Evolutionary conservation across 2,888 invertebrate species (phyloP), one percentile per base, ranked within the genome.

Genomic region (Cabera pusaria): DNA sequence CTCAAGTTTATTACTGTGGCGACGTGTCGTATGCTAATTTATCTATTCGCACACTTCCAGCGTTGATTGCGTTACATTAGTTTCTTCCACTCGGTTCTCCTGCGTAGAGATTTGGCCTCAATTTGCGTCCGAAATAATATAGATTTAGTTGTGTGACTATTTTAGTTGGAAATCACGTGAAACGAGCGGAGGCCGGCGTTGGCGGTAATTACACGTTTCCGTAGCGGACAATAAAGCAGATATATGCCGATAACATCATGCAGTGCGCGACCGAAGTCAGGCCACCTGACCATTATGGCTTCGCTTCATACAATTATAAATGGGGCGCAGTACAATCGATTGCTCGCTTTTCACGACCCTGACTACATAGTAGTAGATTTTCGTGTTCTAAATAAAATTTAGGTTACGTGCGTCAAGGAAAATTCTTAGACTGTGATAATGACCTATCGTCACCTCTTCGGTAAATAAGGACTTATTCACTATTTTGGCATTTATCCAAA

Each of bases 1-100:
- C 70, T 72, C 64, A 68, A 69, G 72, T 72, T 73, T 75, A 70
- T 78, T 75, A 67, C 62, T 65, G 61, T 51, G 61, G 64, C 56
- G 60, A 70, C 66, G 41, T 50, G 62, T 65, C 66, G 59, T 67
- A 66, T 62, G 71, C 67, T 69, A 69, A 71, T 71, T 68, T 63
- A 64, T 67, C 60, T 56, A 49, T 54, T 51, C 48, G 24, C 47
- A 47, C 47, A 55, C 51, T 54, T 48, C 40, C 29, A 31, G 26
- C 26, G 23, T 6, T 21, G 31, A 26, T 38, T 49, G 29, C 22
- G 34, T 36, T 52, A 54, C 51, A 23, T 59, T 51, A 47, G 53
- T 29, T 51, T 61, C 52, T 56, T 54, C 57, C 56, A 53, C 48
- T 53, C 35, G 51, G 46, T 47, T 52, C 43, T 48, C 29, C 43